Evolutionary conservation across 2,888 invertebrate species (phyloP).

Genomic region (Neoitamus cyanurus): DNA sequence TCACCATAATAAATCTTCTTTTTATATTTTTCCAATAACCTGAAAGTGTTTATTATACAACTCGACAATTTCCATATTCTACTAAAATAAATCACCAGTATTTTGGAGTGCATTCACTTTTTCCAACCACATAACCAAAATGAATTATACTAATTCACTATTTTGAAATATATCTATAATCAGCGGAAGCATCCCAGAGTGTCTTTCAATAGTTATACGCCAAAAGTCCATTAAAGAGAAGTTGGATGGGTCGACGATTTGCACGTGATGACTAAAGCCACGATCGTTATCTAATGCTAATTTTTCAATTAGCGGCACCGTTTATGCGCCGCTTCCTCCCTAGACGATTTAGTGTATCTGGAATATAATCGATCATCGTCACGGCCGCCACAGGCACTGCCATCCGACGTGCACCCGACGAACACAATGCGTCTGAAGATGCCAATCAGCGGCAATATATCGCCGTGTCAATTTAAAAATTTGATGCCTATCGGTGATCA

Average conservation of each 20-base stretch:
- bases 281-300: conserved; percentile 16
- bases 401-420: not conserved
- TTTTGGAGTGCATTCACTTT: not conserved
- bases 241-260: not conserved
- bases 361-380: not conserved
- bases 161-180: not conserved
- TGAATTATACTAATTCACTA: not conserved
- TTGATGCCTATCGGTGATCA: conserved; percentile 10
- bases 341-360: not conserved
- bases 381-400: not conserved
- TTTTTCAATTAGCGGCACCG: not conserved
- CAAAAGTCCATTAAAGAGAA: not conserved
- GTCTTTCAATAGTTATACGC: not conserved
- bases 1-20: not conserved
- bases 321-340: not conserved
- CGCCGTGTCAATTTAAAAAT: conserved; percentile 26
- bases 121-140: not conserved
- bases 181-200: not conserved
- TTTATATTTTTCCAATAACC: not conserved
- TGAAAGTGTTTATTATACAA: not conserved
- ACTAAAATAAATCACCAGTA: not conserved
- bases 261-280: not conserved
- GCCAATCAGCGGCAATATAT: conserved; percentile 11
- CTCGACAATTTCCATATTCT: not conserved
- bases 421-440: conserved; percentile 21